phyloP scores from a whole-genome alignment of 2,888 invertebrate genomes.

The Trachelus tabidus region DNA sequence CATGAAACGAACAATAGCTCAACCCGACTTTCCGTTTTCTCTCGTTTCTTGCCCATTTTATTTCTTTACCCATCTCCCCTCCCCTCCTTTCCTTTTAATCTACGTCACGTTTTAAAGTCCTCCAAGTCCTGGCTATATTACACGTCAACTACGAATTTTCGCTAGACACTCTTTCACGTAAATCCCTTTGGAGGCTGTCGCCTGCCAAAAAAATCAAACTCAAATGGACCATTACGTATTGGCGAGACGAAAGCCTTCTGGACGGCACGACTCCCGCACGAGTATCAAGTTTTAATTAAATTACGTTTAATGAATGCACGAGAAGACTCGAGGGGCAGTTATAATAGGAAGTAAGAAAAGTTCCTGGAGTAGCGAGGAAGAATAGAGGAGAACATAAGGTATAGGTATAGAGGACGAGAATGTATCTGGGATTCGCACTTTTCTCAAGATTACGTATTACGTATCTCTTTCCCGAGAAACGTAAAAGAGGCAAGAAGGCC shows the following conservation, averaged over 20 bases:
- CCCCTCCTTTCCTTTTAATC: slow-evolving; percentile 37
- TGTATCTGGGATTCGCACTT: not conserved
- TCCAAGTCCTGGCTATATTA: not conserved
- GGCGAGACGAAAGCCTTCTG: not conserved
- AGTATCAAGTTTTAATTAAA: slow-evolving; percentile 49
- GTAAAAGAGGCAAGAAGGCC: not conserved
- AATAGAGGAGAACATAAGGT: not conserved
- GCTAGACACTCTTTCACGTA: not conserved
- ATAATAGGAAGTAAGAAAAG: not conserved
- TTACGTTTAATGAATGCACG: slow-evolving; percentile 34
- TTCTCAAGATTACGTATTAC: not conserved
- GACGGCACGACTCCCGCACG: not conserved
- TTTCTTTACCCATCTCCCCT: slow-evolving; percentile 6
- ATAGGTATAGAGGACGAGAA: too few species aligned
- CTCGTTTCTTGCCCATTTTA: not conserved
- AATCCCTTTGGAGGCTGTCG: not conserved
- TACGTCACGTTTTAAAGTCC: not conserved
- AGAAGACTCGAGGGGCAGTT: not conserved
- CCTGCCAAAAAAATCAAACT: not conserved
- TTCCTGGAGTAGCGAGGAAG: not conserved
- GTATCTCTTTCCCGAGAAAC: not conserved
- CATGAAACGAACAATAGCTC: not conserved
- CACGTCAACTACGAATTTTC: not conserved
- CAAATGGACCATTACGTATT: not conserved
- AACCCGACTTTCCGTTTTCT: not conserved